These are phyloP conservation scores for Atopsyche davidsoni DNA, from an alignment of 1,140 invertebrate species.

Conservation along the genomic window DNA sequence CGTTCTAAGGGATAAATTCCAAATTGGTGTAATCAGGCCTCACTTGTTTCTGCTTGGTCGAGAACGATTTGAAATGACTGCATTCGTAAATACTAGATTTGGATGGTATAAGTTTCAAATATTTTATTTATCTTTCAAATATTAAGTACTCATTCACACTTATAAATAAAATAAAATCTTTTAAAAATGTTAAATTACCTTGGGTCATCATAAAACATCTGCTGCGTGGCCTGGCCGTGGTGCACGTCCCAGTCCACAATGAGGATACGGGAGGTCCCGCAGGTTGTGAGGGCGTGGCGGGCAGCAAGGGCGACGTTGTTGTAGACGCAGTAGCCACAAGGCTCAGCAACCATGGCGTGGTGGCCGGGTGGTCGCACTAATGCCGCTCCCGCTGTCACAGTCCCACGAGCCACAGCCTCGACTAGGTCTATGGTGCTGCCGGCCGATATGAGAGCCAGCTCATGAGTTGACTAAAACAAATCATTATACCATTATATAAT, in stretches of 20 bases:
- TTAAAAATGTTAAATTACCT: conserved; percentile 58
- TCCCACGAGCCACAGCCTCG: conserved; percentile 60
- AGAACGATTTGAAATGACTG: not conserved
- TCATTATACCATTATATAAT: no score
- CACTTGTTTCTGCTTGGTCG: no score
- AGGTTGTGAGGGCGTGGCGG: conserved; percentile 64
- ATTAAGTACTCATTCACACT: conserved; percentile 2
- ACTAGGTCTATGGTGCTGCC: conserved; percentile 79
- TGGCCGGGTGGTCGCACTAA: conserved; percentile 87
- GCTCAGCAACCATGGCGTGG: conserved; percentile 87
- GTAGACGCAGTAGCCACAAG: conserved; percentile 92
- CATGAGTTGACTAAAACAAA: conserved; percentile 67
- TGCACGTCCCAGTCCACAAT: conserved; percentile 98
- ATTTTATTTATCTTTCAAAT: not conserved
- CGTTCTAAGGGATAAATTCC: no score
- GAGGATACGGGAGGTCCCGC: conserved; percentile 62
- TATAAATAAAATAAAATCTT: not conserved
- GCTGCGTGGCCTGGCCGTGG: conserved; percentile 92
- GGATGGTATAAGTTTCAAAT: not conserved
- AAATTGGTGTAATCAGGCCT: no score
- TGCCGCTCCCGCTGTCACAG: conserved; percentile 82
- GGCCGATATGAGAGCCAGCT: conserved; percentile 65
- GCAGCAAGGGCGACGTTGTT: conserved; percentile 96
- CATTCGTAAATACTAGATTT: conserved; percentile 1
- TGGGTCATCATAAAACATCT: conserved; percentile 89